Percentiles rank a stretch among this genome's conserved stretches.
phyloP scores from a whole-genome alignment of 2,888 invertebrate genomes.

The Nemotelus nigrinus region DNA sequence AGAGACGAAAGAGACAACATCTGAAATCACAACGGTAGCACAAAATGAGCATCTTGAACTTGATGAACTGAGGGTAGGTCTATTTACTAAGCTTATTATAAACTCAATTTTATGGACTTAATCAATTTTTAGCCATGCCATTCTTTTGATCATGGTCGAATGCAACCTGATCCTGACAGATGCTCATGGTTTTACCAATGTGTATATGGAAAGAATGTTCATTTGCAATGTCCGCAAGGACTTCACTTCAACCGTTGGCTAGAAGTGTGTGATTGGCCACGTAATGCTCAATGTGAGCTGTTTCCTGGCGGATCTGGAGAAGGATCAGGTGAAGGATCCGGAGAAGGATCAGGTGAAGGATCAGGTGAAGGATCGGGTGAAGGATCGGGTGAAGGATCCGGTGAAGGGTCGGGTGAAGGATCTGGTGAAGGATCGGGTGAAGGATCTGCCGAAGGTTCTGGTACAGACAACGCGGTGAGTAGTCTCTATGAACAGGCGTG shows the following conservation, averaged over 20 bases:
- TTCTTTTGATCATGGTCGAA: not conserved
- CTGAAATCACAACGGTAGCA: no score
- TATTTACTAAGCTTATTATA: no score
- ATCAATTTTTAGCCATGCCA: no score
- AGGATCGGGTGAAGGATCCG: not conserved
- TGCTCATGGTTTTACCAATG: constrained; percentile 39
- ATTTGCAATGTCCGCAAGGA: not conserved
- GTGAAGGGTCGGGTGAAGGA: not conserved
- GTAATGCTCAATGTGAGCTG: constrained; percentile 55
- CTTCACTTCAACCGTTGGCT: constrained; percentile 55
- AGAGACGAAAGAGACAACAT: no score
- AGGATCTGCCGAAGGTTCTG: no score
- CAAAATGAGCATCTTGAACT: no score
- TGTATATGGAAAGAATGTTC: not conserved
- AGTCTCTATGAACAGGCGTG: no score
- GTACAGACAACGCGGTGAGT: no score
- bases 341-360: not conserved
- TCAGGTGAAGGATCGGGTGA: not conserved
- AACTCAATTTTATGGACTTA: no score
- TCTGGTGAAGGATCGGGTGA: not conserved
- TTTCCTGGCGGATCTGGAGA: not conserved
- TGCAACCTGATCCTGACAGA: constrained; percentile 25
- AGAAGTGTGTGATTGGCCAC: constrained; percentile 55
- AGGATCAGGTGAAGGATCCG: not conserved
- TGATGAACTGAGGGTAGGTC: no score